A percentile compares a stretch with the other conserved stretches of the same genome.
Evolutionary conservation across 2,888 invertebrate genomes (phyloP).

Genomic region (Drosophila leonis): DNA sequence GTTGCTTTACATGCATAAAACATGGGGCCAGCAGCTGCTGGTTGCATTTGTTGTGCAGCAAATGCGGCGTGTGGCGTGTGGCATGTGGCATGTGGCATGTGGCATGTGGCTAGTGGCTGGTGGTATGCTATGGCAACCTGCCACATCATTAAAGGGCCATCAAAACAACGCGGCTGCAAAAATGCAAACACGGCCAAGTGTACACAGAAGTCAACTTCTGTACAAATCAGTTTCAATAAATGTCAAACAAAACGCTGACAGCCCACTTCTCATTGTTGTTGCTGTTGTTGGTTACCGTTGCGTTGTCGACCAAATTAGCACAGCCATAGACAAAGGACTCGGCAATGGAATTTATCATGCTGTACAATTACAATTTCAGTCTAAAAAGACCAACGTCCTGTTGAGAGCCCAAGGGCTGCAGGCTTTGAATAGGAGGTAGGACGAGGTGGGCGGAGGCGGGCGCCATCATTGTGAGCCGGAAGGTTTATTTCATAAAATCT

Average conservation of each 20-base stretch:
- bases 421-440: not conserved
- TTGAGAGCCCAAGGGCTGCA: slow-evolving; percentile 5
- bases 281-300: slow-evolving; percentile 41
- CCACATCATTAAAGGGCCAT: slow-evolving; percentile 48
- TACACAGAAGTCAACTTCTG: slow-evolving; percentile 44
- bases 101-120: not conserved
- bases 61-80: slow-evolving; percentile 17
- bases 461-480: slow-evolving; percentile 1
- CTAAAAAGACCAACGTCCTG: slow-evolving; percentile 4
- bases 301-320: slow-evolving; percentile 52
- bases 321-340: slow-evolving; percentile 32
- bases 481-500: slow-evolving; percentile 20
- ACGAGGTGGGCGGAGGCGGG: not conserved
- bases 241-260: slow-evolving; percentile 65
- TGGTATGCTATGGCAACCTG: slow-evolving; percentile 32
- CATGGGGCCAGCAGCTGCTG: slow-evolving; percentile 15
- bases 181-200: slow-evolving; percentile 32
- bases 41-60: slow-evolving; percentile 28
- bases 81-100: not conserved
- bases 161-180: slow-evolving; percentile 21
- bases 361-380: slow-evolving; percentile 29
- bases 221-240: slow-evolving; percentile 70
- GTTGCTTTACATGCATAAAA: slow-evolving; percentile 56
- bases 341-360: slow-evolving; percentile 43
- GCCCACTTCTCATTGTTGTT: not conserved